Base-by-base conservation (phyloP, 2,113 vertebrate species). In the Aix galericulata region DNA sequence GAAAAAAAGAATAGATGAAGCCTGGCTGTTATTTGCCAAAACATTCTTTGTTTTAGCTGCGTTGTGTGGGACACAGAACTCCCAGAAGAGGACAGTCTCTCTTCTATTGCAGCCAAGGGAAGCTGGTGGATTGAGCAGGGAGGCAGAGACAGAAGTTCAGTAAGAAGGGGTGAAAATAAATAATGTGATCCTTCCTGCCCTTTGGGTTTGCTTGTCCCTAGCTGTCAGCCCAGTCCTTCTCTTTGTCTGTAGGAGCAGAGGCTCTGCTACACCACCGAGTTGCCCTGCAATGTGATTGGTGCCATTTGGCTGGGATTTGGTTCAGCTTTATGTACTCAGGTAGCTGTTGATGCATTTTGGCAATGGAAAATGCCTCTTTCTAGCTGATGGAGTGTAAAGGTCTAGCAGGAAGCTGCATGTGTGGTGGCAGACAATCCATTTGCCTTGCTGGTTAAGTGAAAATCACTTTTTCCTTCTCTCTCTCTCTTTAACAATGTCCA, bases 11-110 rank as follows among this genome's bases (percentile, higher is more conserved):
- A 88, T 67, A 83, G 89, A 91, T 71, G 89, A 83, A 90, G 93
- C 59, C 48, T 93, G 79, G 88, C 88, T 96, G 79, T 89, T 94
- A 89, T 69, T 96, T 95, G 87, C 82, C 76, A 80, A 95, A 88
- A 93, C 83, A 82, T 46, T 86, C 89, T 95, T 97, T 94, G 96
- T 94, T 94, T 95, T 91, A 95, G 79, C 72, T 88, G 85, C 2
- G 2, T 15, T 38, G 75, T 64, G 76, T 83, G 82, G 90, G 92
- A 69, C 3, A 5, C 59, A 71, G 88, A 86, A 80, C 88, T 94
- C 94, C 88, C 92, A 93, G 92, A 86, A 83, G 90, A 63, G 50
- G 53, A 88, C 34, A 72, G 34, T 60, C 17, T 71, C 36, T 75
- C 32, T 68, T 76, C 44, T 82, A 0, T 15, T 40, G 63, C 72